Evolutionary conservation across 2,113 vertebrate genomes (phyloP), one percentile per base, ranked within the genome.

Genomic region (Aramus guarauna): DNA sequence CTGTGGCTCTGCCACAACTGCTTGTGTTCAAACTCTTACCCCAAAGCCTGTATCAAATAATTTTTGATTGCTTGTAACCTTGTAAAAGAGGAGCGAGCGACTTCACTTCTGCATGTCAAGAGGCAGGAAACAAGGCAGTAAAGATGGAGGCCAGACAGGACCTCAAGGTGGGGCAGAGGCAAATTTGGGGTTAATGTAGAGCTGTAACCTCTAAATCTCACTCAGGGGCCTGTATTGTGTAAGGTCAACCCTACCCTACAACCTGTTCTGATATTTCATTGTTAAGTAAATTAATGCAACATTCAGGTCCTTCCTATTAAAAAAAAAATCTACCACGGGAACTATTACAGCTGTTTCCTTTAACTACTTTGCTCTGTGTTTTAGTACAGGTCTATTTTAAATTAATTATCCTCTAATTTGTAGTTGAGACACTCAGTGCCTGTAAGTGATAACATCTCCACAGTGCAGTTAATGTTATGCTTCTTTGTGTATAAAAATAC

Each of bases 341-440:
- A 53, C 91, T 95, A 74, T 96, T 94, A 92, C 50, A 92, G 53
- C 73, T 97, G 92, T 91, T 94, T 76, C 18, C 30, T 86, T 92
- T 55, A 74, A 90, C 77, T 85, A 37, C 78, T 79, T 64, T 88
- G 53, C 88, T 94, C 45, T 75, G 12, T 91, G 52, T 92, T 96
- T 97, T 82, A 76, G 69, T 78, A 67, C 20, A 83, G 56, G 71
- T 73, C 66, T 82, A 68, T 95, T 97, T 92, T 69, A 94, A 96
- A 97, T 94, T 96, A 92, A 94, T 96, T 95, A 91, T 92, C 78
- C 73, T 91, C 76, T 92, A 95, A 85, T 94, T 97, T 92, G 89
- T 41, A 43, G 77, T 67, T 50, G 80, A 80, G 82, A 60, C 85
- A 86, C 92, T 95, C 82, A 24, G 85, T 90, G 84, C 56, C 81